Percentiles rank a stretch among this genome's conserved stretches.
Conservation (phyloP, 30 jellyfish, hydroid and myxozoan genomes). For the Turritopsis dohrnii region DNA sequence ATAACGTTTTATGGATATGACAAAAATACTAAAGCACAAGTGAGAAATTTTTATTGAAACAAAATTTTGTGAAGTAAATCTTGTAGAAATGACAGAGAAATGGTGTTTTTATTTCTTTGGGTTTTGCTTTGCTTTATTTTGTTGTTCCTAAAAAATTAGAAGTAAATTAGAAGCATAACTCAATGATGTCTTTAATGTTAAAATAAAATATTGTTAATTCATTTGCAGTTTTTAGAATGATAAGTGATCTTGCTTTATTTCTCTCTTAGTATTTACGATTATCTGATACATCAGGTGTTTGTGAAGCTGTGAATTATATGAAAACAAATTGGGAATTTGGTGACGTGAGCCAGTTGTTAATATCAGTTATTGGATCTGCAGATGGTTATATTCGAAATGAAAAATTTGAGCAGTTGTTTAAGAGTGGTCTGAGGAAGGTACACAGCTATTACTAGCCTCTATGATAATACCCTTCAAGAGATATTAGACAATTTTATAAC, state of each 20-base stretch:
- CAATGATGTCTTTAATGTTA: too few relatives aligned
- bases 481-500: too few relatives aligned
- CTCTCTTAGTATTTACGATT: neutral
- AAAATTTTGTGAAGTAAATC: neutral
- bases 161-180: too few relatives aligned
- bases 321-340: neutral
- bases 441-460: neutral
- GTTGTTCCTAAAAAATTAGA: too few relatives aligned
- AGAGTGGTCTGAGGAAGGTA: neutral
- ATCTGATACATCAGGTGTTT: neutral
- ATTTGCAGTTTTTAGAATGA: too few relatives aligned
- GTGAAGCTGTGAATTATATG: neutral
- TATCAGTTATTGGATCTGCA: slow-evolving; percentile 19
- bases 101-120: too few relatives aligned
- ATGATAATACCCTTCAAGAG: too few relatives aligned
- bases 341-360: neutral
- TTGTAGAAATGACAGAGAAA: too few relatives aligned
- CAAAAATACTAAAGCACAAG: slow-evolving; percentile 1
- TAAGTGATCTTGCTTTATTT: neutral
- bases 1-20: neutral
- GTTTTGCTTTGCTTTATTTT: too few relatives aligned
- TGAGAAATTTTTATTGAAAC: neutral
- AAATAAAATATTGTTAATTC: too few relatives aligned
- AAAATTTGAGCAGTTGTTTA: neutral
- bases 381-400: slow-evolving; percentile 4